Evolutionary conservation across 2,888 invertebrate genomes (phyloP).

Genomic region (Troilus luridus): DNA sequence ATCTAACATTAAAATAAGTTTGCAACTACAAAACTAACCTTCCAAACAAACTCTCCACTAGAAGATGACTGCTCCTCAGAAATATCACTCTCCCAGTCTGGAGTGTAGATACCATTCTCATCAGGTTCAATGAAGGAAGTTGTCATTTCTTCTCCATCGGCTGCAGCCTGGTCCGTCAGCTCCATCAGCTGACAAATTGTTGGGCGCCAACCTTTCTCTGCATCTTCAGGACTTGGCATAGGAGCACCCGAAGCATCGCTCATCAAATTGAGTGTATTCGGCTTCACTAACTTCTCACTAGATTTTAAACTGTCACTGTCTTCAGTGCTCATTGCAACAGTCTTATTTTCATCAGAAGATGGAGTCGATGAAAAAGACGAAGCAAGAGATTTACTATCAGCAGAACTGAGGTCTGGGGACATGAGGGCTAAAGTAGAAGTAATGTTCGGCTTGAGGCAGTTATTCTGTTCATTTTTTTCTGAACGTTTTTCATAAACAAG

Average conservation of each 20-base stretch:
- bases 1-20: conserved; percentile 6
- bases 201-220: conserved; percentile 65
- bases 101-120: conserved; percentile 65
- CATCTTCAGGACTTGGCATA: conserved; percentile 65
- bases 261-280: background rate
- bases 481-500: conserved; percentile 38
- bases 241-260: conserved; percentile 53
- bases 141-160: conserved; percentile 67
- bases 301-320: conserved; percentile 52
- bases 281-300: background rate
- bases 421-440: conserved; percentile 65
- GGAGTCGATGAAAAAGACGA: conserved; percentile 64
- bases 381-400: conserved; percentile 63
- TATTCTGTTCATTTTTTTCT: background rate
- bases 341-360: conserved; percentile 56
- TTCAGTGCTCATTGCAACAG: conserved; percentile 40
- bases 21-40: conserved; percentile 71
- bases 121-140: conserved; percentile 72
- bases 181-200: conserved; percentile 65
- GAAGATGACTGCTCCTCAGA: conserved; percentile 76
- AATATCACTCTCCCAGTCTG: conserved; percentile 66
- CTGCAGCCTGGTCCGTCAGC: conserved; percentile 64
- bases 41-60: conserved; percentile 86
- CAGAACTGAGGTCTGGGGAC: conserved; percentile 64
- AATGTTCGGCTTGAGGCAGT: conserved; percentile 58